Percentiles rank a stretch among this genome's conserved stretches.
Evolutionary conservation across 2,888 invertebrate species (phyloP).

Genomic region (Acanthopleura granulata): DNA sequence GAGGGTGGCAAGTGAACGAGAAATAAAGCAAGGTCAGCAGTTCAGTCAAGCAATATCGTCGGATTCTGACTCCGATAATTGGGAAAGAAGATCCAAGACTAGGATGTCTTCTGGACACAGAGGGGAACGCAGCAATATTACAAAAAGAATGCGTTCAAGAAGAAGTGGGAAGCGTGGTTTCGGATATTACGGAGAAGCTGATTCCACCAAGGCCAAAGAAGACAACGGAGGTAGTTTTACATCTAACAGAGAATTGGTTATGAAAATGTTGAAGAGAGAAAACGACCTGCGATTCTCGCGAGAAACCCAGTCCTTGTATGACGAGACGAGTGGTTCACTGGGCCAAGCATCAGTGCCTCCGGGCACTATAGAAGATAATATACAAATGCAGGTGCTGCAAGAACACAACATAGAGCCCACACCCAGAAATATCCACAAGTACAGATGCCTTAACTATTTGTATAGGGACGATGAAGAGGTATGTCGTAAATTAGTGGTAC

Average conservation of each 20-base stretch:
- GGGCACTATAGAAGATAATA: not conserved
- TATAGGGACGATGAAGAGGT: not conserved
- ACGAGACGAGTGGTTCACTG: not conserved
- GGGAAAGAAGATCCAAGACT: too few relatives aligned
- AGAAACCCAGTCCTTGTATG: not conserved
- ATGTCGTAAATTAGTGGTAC: not conserved
- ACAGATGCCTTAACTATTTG: not conserved
- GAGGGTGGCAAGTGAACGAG: too few relatives aligned
- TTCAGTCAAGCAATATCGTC: too few relatives aligned
- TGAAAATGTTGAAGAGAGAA: constrained; percentile 10
- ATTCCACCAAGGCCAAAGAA: not conserved
- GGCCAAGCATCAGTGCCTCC: not conserved
- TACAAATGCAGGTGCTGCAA: not conserved
- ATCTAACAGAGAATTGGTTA: not conserved
- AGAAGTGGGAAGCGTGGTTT: not conserved
- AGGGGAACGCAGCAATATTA: not conserved
- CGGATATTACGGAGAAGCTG: not conserved
- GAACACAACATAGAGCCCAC: not conserved
- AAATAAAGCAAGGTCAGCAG: too few relatives aligned
- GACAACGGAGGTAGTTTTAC: not conserved
- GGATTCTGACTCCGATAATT: too few relatives aligned
- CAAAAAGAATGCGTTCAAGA: not conserved
- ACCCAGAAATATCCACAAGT: not conserved
- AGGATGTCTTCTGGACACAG: too few relatives aligned
- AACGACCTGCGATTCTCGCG: not conserved